Percentiles rank a stretch among this genome's conserved stretches.
Conservation (phyloP, 2,797 vertebrate genomes). For the Sebastes trivittatus region DNA sequence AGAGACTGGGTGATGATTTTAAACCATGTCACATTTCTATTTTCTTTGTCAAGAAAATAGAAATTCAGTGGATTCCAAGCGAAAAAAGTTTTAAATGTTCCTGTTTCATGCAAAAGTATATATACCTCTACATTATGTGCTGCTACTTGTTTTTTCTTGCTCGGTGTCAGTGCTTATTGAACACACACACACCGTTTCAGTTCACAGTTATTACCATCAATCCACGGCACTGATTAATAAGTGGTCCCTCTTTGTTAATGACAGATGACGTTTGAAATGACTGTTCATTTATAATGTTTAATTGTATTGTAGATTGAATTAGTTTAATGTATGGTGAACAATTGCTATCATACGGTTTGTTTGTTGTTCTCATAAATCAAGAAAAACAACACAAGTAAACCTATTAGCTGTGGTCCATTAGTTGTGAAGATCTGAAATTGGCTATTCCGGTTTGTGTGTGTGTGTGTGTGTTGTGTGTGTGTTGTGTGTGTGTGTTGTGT, state of each 20-base stretch:
- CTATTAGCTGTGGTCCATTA: constrained; percentile 48
- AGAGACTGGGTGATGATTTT: constrained; percentile 1
- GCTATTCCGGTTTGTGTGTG: not conserved
- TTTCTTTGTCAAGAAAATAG: not conserved
- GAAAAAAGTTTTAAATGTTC: not conserved
- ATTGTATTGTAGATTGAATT: constrained; percentile 41
- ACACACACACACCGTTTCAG: not conserved
- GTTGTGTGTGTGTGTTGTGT: not conserved
- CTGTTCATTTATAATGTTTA: constrained; percentile 37
- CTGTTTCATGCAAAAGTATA: not conserved
- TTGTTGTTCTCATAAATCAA: constrained; percentile 37
- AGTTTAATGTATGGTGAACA: constrained; percentile 24
- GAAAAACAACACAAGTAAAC: constrained; percentile 40
- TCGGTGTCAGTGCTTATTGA: not conserved
- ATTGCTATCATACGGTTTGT: constrained; percentile 23
- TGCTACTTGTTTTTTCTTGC: not conserved
- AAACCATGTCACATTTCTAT: not conserved
- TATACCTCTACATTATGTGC: not conserved
- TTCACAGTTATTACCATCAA: not conserved
- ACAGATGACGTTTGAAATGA: constrained; percentile 16
- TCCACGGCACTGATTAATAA: constrained; percentile 3
- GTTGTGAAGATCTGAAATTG: constrained; percentile 24
- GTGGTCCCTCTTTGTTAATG: not conserved
- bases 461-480: not conserved
- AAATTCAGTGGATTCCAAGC: not conserved